These are phyloP conservation scores for Hystrix brachyura DNA, from an alignment of 2,113 vertebrate species.

Conservation along the genomic window DNA sequence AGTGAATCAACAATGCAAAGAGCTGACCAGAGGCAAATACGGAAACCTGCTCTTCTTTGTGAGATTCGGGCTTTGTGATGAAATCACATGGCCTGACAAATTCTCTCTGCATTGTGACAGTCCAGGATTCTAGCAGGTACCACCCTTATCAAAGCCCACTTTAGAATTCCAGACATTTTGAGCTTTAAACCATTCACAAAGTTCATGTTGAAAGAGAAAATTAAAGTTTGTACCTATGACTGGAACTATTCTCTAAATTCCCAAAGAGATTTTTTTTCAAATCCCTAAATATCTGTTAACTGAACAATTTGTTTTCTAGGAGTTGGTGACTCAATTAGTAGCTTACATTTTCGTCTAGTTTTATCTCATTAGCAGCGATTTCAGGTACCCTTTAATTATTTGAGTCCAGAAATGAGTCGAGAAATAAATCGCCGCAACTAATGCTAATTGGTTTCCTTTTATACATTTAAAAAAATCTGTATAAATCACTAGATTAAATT, in stretches of 20 bases:
- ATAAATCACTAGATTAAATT: conserved; percentile 86
- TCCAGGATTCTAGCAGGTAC: conserved; percentile 69
- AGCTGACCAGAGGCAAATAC: conserved; percentile 88
- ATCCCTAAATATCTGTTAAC: conserved; percentile 53
- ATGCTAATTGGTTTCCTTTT: conserved; percentile 86
- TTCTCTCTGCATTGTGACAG: conserved; percentile 82
- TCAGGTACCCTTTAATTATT: conserved; percentile 79
- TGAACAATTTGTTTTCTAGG: conserved; percentile 44
- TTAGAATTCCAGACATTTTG: conserved; percentile 47
- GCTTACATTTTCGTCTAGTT: conserved; percentile 72
- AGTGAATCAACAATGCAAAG: conserved; percentile 90
- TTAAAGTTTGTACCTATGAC: not conserved
- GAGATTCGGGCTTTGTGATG: conserved; percentile 86
- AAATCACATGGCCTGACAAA: conserved; percentile 85
- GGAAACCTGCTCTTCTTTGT: conserved; percentile 86
- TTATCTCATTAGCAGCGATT: conserved; percentile 72
- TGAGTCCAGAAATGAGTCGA: conserved; percentile 79
- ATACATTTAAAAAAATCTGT: conserved; percentile 79
- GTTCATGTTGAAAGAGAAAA: conserved; percentile 43
- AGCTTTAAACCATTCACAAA: conserved; percentile 25
- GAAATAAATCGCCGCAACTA: conserved; percentile 82
- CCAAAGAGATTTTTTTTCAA: conserved; percentile 34
- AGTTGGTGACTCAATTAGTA: conserved; percentile 69
- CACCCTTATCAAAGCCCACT: conserved; percentile 58
- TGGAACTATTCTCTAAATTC: not conserved